phyloP scores from a whole-genome alignment of 1,140 invertebrate species.

The Drosophila busckii region DNA sequence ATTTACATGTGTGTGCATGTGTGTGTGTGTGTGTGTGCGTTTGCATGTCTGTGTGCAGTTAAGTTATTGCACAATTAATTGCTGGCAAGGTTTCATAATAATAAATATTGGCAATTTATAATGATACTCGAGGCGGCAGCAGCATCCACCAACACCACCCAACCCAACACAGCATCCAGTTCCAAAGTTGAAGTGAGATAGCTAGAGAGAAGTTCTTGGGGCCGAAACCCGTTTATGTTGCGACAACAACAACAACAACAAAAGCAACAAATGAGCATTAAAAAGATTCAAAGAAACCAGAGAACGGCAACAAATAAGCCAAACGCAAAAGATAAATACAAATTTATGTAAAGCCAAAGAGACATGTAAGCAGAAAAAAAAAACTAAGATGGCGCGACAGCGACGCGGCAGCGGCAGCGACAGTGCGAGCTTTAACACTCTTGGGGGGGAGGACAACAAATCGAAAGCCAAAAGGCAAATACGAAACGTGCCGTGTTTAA shows the following conservation, averaged over 20 bases:
- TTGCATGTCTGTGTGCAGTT: not conserved
- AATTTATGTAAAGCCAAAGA: constrained; percentile 45
- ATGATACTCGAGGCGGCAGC: constrained; percentile 18
- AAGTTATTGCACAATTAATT: constrained; percentile 54
- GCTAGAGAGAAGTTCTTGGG: constrained; percentile 13
- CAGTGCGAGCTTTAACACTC: constrained; percentile 1
- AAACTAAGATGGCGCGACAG: constrained; percentile 23
- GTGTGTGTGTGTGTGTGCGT: not conserved
- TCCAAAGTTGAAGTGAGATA: not conserved
- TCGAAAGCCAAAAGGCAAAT: constrained; percentile 46
- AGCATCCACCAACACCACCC: not conserved
- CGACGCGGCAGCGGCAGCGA: not conserved
- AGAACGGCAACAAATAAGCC: constrained; percentile 30
- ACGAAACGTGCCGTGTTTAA: constrained; percentile 70
- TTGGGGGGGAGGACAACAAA: not conserved
- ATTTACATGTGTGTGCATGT: too few relatives aligned
- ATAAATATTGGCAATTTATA: constrained; percentile 66
- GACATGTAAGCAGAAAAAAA: too few relatives aligned
- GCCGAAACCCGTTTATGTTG: constrained; percentile 32
- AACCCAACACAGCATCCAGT: constrained; percentile 5
- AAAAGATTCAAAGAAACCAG: constrained; percentile 21
- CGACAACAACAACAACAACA: not conserved
- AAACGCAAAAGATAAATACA: constrained; percentile 23
- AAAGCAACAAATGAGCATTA: constrained; percentile 1
- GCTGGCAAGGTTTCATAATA: constrained; percentile 34